Conservation (phyloP, 2,888 invertebrate genomes). For the Pseudoips prasinana region DNA sequence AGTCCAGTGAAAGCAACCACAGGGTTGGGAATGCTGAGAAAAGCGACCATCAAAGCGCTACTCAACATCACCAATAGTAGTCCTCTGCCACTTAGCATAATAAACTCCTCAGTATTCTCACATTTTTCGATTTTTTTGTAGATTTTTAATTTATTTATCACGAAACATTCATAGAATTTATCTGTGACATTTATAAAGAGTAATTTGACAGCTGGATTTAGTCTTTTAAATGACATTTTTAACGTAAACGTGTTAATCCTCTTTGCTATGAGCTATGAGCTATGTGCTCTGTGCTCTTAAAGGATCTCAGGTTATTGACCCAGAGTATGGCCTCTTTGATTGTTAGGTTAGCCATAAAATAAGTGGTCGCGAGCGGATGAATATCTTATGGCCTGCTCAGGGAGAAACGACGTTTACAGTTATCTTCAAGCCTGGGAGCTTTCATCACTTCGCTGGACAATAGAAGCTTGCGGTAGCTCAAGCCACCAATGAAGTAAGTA, state of each 20-base stretch:
- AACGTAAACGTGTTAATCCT: conserved; percentile 7
- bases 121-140: conserved; percentile 26
- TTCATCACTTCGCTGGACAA: too few species aligned
- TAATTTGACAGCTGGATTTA: conserved; percentile 19
- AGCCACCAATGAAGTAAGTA: too few species aligned
- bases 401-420: too few species aligned
- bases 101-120: conserved; percentile 18
- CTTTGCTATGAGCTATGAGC: background rate
- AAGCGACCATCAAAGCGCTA: conserved; percentile 60
- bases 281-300: too few species aligned
- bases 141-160: conserved; percentile 29
- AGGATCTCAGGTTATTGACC: too few species aligned
- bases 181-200: conserved; percentile 12
- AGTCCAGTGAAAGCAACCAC: conserved; percentile 57
- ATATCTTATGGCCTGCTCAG: too few species aligned
- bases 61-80: conserved; percentile 61
- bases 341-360: too few species aligned
- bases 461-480: too few species aligned
- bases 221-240: conserved; percentile 12
- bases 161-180: conserved; percentile 16
- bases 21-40: conserved; percentile 62
- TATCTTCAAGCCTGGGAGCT: too few species aligned
- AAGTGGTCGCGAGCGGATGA: too few species aligned
- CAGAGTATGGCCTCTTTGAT: too few species aligned
- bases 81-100: conserved; percentile 50